A percentile compares a stretch with the other conserved stretches of the same genome.
phyloP scores from a whole-genome alignment of 2,113 vertebrate species.

The Pseudonaja textilis region DNA sequence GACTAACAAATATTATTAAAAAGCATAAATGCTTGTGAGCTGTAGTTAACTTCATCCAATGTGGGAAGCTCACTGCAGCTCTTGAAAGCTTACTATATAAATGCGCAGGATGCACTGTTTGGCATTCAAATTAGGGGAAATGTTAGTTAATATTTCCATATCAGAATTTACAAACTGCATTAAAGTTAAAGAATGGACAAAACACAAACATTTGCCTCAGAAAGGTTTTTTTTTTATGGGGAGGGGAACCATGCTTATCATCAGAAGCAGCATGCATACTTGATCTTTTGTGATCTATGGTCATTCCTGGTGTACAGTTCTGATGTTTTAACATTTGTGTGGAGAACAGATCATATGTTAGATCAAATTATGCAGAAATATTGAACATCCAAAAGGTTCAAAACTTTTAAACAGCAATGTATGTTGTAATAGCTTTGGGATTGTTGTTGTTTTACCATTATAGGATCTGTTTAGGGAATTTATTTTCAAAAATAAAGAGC shows the following conservation, averaged over 20 bases:
- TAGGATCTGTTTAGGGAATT: background rate
- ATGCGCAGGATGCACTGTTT: background rate
- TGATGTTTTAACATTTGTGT: background rate
- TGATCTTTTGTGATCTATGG: background rate
- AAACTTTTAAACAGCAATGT: background rate
- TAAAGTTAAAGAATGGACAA: background rate
- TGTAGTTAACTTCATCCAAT: background rate
- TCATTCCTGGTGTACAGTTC: background rate
- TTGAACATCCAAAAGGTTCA: background rate
- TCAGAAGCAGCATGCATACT: background rate
- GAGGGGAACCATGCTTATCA: background rate
- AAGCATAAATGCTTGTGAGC: background rate
- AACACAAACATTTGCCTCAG: background rate
- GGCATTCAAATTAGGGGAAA: background rate
- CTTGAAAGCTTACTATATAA: background rate
- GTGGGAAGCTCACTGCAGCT: background rate
- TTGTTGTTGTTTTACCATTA: background rate
- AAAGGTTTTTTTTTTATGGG: background rate
- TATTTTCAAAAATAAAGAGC: background rate
- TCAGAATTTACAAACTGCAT: background rate
- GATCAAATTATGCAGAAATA: background rate
- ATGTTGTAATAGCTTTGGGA: background rate
- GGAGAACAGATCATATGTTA: background rate
- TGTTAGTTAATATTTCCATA: background rate
- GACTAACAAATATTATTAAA: background rate